A percentile compares a stretch with the other conserved stretches of the same genome.
Conservation (phyloP, 2,888 invertebrate species). For the Ormyrus rosae region DNA sequence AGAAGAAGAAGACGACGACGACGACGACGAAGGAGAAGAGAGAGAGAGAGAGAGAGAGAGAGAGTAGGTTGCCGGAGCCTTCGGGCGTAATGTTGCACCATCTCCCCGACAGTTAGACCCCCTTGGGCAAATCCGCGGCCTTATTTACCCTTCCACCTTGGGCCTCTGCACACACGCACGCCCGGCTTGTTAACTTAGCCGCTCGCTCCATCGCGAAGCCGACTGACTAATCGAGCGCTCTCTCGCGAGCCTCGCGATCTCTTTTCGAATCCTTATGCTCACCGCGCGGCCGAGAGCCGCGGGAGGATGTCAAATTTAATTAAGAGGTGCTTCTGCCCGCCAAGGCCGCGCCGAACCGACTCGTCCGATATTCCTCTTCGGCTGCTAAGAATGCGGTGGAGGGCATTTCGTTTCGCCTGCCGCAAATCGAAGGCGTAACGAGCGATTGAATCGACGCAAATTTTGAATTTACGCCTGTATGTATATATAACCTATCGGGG, state of each 20-base stretch:
- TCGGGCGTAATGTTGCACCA: conserved; percentile 70
- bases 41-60: conserved; percentile 41
- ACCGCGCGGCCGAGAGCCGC: not conserved
- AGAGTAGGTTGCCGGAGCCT: conserved; percentile 65
- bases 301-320: conserved; percentile 14
- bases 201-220: not conserved
- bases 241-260: not conserved
- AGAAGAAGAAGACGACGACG: not conserved
- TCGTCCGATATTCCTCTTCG: too few species aligned
- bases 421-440: conserved; percentile 1
- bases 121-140: conserved; percentile 75
- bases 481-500: not conserved
- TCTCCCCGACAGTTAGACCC: conserved; percentile 70
- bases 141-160: conserved; percentile 66
- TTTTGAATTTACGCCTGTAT: not conserved
- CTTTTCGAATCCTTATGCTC: not conserved
- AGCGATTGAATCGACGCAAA: not conserved
- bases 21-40: not conserved
- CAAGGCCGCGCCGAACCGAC: not conserved
- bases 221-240: conserved; percentile 1
- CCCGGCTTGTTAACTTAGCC: not conserved
- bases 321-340: too few species aligned
- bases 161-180: not conserved
- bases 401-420: not conserved
- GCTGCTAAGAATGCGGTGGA: not conserved